A percentile compares a stretch with the other conserved stretches of the same genome.
phyloP scores from a whole-genome alignment of 2,888 invertebrate species.

The Drosophila greeni region DNA sequence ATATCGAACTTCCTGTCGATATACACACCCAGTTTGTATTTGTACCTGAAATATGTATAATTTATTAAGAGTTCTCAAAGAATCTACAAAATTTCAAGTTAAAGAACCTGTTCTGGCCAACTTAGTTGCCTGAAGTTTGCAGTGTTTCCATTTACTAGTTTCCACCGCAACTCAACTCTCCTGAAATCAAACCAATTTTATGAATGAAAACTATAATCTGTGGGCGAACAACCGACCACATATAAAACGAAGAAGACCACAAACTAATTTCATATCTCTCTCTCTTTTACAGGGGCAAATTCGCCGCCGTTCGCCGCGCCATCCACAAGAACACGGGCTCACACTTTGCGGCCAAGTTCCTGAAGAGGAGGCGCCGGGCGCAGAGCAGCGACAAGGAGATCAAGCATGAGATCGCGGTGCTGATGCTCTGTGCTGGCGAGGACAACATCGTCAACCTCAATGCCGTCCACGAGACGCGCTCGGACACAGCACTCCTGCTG shows the following conservation, averaged over 20 bases:
- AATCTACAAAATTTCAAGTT: background rate
- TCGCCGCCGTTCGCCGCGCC: constrained; percentile 95
- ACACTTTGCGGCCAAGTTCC: constrained; percentile 97
- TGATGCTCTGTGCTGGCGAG: constrained; percentile 90
- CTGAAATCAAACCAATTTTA: constrained; percentile 6
- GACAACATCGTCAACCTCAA: constrained; percentile 93
- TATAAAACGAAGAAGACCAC: background rate
- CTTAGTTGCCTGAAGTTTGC: background rate
- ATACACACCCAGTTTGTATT: background rate
- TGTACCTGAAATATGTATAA: background rate
- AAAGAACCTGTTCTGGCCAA: background rate
- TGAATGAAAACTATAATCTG: constrained; percentile 29
- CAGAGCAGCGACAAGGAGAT: constrained; percentile 92
- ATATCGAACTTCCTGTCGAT: background rate
- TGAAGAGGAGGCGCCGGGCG: constrained; percentile 92
- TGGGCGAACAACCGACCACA: constrained; percentile 6
- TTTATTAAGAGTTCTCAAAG: background rate
- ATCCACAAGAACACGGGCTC: constrained; percentile 90
- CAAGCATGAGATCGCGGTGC: constrained; percentile 95
- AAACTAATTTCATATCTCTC: constrained; percentile 1
- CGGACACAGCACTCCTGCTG: constrained; percentile 90
- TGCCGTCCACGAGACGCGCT: constrained; percentile 89
- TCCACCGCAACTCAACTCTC: constrained; percentile 11
- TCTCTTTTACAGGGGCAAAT: constrained; percentile 93
- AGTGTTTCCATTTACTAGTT: background rate